A percentile compares a stretch with the other conserved stretches of the same genome.
These are phyloP conservation scores for Lepetodrilus schrolli DNA, from an alignment of 2,888 invertebrate genomes.

Conservation along the genomic window DNA sequence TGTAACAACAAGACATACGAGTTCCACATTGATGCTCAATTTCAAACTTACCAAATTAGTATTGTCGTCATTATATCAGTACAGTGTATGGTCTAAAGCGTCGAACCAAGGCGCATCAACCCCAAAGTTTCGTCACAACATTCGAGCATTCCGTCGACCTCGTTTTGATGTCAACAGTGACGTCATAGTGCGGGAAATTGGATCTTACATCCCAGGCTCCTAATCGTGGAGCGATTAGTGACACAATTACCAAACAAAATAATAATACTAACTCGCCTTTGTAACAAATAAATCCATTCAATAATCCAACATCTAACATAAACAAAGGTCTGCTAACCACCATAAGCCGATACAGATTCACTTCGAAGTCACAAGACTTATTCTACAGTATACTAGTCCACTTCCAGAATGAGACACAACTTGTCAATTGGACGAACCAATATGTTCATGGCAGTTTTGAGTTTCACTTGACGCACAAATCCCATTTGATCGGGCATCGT, in stretches of 20 bases:
- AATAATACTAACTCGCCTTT: background rate
- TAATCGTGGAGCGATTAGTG: background rate
- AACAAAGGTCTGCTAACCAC: background rate
- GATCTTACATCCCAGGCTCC: background rate
- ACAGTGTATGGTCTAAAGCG: too few species aligned
- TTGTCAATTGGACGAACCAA: constrained; percentile 24
- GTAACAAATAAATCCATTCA: background rate
- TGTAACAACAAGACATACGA: too few species aligned
- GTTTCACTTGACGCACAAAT: background rate
- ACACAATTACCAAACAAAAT: background rate
- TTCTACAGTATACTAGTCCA: background rate
- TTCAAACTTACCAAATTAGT: too few species aligned
- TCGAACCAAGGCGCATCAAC: background rate
- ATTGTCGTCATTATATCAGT: too few species aligned
- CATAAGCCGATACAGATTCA: background rate
- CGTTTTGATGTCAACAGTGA: background rate
- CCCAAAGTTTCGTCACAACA: too few species aligned
- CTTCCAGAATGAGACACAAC: constrained; percentile 19
- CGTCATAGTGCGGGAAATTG: background rate
- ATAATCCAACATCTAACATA: background rate
- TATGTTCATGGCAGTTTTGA: background rate
- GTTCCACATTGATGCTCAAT: too few species aligned
- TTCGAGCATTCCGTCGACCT: too few species aligned
- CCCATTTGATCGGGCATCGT: background rate
- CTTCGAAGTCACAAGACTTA: background rate